A percentile compares a stretch with the other conserved stretches of the same genome.
Conservation (phyloP, 2,797 vertebrate genomes). For the Catharus ustulatus region DNA sequence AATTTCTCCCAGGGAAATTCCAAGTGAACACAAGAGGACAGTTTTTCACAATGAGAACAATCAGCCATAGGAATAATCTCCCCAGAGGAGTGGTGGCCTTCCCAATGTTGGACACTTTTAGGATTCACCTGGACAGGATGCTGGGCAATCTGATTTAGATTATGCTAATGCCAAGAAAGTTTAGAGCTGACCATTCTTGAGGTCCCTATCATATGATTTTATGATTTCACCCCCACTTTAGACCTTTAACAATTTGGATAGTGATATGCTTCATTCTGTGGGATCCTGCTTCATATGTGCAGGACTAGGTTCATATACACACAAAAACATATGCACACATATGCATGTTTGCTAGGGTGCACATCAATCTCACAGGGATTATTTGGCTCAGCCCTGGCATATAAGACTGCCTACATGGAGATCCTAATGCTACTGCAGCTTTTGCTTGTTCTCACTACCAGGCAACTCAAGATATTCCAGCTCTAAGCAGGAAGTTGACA, state of each 20-base stretch:
- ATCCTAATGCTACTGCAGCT: background rate
- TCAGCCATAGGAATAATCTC: background rate
- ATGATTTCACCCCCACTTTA: background rate
- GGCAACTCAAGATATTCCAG: background rate
- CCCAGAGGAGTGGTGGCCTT: background rate
- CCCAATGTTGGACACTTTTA: rapidly evolving
- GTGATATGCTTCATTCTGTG: background rate
- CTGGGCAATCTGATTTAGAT: background rate
- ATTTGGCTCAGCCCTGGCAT: background rate
- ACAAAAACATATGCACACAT: too few species aligned
- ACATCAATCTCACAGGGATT: background rate
- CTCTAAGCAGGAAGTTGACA: background rate
- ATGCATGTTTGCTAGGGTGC: rapidly evolving
- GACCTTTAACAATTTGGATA: background rate
- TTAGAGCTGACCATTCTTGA: background rate
- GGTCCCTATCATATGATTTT: background rate
- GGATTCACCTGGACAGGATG: background rate
- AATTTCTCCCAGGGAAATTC: background rate
- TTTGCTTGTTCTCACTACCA: background rate
- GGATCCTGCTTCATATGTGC: background rate
- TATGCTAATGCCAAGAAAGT: background rate
- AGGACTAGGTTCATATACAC: background rate
- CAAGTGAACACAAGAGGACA: background rate
- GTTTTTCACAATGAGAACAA: background rate
- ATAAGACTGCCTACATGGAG: background rate